A percentile compares a stretch with the other conserved stretches of the same genome.
These are phyloP conservation scores for Drosophila anceps DNA, from an alignment of 2,888 invertebrate species.

Conservation along the genomic window DNA sequence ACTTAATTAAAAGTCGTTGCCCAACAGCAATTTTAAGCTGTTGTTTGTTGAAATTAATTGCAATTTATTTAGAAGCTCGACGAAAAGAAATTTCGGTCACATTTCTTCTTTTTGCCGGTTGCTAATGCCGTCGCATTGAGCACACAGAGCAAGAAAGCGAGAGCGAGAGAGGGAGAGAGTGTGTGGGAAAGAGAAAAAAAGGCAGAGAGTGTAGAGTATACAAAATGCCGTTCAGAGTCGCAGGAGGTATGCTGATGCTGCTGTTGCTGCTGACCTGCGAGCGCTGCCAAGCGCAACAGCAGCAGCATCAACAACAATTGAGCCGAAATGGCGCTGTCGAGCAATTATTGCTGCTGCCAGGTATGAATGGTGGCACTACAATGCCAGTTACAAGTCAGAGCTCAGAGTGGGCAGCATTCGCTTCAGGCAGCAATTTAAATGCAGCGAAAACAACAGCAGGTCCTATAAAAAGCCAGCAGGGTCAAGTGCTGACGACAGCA, in stretches of 20 bases:
- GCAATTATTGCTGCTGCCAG: conserved; percentile 54
- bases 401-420: background rate
- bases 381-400: conserved; percentile 1
- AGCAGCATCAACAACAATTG: conserved; percentile 6
- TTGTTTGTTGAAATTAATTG: conserved; percentile 65
- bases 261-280: conserved; percentile 28
- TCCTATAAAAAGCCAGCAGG: conserved; percentile 18
- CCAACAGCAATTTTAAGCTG: conserved; percentile 45
- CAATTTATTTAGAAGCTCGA: conserved; percentile 53
- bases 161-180: background rate
- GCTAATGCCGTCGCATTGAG: conserved; percentile 50
- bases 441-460: conserved; percentile 19
- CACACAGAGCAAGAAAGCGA: background rate
- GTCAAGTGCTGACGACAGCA: conserved; percentile 3
- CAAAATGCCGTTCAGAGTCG: conserved; percentile 29
- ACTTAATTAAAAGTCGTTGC: conserved; percentile 74
- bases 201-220: background rate
- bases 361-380: conserved; percentile 2
- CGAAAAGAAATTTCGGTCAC: conserved; percentile 53
- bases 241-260: conserved; percentile 16
- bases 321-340: conserved; percentile 5
- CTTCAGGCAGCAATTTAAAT: conserved; percentile 43
- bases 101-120: conserved; percentile 22
- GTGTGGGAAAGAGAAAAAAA: background rate
- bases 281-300: conserved; percentile 17